These are phyloP conservation scores for Intellagama lesueurii DNA, from an alignment of 2,797 vertebrate species.

Conservation along the genomic window DNA sequence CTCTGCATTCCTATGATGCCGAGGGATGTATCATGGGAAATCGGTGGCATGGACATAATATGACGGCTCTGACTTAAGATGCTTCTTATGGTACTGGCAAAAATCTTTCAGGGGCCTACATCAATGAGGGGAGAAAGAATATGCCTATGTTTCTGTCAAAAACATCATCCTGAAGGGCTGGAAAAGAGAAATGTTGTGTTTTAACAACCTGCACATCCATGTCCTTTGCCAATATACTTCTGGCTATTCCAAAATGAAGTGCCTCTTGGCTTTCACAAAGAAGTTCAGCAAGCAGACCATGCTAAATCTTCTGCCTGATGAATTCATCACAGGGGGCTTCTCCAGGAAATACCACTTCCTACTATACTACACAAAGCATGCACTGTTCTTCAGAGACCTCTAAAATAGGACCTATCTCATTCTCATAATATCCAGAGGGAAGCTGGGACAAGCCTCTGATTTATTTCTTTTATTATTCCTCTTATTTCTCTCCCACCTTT, in stretches of 20 bases:
- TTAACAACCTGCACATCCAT: background rate
- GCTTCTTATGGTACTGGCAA: background rate
- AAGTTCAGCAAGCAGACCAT: background rate
- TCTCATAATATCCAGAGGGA: constrained; percentile 1
- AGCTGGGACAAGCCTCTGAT: background rate
- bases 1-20: background rate
- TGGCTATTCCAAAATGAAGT: background rate
- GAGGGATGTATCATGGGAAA: background rate
- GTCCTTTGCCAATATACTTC: background rate
- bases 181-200: background rate
- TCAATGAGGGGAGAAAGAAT: background rate
- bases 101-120: background rate
- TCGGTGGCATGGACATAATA: background rate
- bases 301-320: constrained; percentile 9
- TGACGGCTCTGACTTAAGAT: background rate
- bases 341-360: constrained; percentile 24
- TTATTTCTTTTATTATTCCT: constrained; percentile 13
- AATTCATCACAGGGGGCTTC: background rate
- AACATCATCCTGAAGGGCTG: constrained; percentile 15
- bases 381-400: background rate
- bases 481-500: background rate
- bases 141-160: background rate
- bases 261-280: background rate
- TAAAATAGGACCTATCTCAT: background rate
- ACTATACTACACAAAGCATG: background rate